Evolutionary conservation across 1,140 invertebrate species (phyloP).

Genomic region (Leptoteleia sp.): DNA sequence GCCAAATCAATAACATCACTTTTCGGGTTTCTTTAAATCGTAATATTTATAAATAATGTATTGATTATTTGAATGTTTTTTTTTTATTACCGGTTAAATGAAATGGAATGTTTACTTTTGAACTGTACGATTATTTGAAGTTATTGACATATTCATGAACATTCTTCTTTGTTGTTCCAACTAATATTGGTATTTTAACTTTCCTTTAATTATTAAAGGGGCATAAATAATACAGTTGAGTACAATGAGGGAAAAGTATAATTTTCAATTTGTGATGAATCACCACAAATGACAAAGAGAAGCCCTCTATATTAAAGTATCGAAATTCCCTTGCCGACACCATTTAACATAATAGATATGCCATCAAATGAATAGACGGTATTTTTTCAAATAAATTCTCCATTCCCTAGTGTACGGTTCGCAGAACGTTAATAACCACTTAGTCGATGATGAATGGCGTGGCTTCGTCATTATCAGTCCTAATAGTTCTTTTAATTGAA

Average conservation of each 20-base stretch:
- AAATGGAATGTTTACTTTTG: too few species aligned
- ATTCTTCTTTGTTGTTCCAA: too few species aligned
- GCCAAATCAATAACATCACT: too few species aligned
- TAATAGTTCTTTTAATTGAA: slow-evolving; percentile 32
- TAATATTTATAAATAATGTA: too few species aligned
- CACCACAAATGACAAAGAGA: slow-evolving; percentile 12
- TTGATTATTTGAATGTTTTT: too few species aligned
- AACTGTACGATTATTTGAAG: too few species aligned
- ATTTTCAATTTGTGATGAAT: slow-evolving; percentile 35
- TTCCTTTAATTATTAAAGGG: too few species aligned
- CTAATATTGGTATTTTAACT: too few species aligned
- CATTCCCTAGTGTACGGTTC: slow-evolving; percentile 1
- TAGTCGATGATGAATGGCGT: slow-evolving; percentile 22
- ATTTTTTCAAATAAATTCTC: slow-evolving; percentile 44
- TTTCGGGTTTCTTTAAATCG: too few species aligned
- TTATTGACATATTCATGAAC: too few species aligned
- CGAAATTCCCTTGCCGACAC: slow-evolving; percentile 7
- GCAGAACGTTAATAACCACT: slow-evolving; percentile 46
- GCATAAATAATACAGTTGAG: too few species aligned
- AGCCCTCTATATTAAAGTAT: slow-evolving; percentile 29
- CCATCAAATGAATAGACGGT: slow-evolving; percentile 44
- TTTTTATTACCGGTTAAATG: too few species aligned
- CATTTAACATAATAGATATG: slow-evolving; percentile 45
- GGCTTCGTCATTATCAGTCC: slow-evolving; percentile 15
- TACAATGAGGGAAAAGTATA: slow-evolving; percentile 17